Evolutionary conservation across 2,888 invertebrate species (phyloP), one percentile per base, ranked within the genome.

Genomic region (Hipparchia semele): DNA sequence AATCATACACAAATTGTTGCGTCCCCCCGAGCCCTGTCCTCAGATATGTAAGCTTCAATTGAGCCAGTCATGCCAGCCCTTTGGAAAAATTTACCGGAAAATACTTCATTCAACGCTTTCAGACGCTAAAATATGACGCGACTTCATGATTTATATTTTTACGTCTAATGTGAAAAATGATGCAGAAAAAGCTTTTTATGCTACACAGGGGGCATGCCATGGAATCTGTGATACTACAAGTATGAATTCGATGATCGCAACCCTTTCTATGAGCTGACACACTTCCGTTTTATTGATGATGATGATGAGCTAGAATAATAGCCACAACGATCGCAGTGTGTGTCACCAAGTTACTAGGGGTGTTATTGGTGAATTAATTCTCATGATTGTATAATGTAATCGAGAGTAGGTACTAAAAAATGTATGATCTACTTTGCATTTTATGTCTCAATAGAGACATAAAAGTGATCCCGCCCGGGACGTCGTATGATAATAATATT

Each of bases 1-100:
- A 87, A 90, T 89, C 89, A 90, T 87, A 86, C 85, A 86, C 85
- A 87, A 87, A 87, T 87, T 84, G 87, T 84, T 80, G 83, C 80
- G 79, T 72, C 73, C 71, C 73, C 49, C 69, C 71, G 68, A 39
- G 62, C 33, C 71, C 56, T 67, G 60, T 33, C 61, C 77, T 62
- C 75, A 80, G 88, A 86, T 86, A 86, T 86, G 84, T 84, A 82
- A 84, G 88, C 85, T 86, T 79, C 84, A 82, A 81, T 88, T 79
- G 88, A 87, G 90, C 90, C 89, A 88, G 90, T 90, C 90, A 90
- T 87, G 85, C 77, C 80, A 75, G 79, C 80, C 81, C 81, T 83
- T 83, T 84, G 75, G 71, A 82, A 82, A 80, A 82, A 80, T 80
- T 80, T 78, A 77, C 76, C 75, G 78, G 83, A 82, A 84, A 84